These are phyloP conservation scores for Manis javanica DNA, from an alignment of 2,797 vertebrate genomes.

Conservation along the genomic window DNA sequence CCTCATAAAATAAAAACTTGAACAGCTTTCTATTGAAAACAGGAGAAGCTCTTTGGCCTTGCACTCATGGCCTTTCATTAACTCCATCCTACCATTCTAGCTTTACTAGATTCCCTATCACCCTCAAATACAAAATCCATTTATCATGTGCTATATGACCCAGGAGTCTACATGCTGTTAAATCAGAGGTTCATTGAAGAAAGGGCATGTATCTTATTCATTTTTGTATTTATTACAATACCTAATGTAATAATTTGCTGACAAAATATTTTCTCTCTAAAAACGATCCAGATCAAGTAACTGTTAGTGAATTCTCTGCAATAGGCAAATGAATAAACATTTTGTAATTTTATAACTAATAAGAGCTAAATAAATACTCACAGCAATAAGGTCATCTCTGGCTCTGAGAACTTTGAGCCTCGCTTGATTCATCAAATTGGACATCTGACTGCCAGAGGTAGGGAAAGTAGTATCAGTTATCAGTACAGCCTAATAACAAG, in stretches of 20 bases:
- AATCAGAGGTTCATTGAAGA: background rate
- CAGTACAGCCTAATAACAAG: slow-evolving; percentile 36
- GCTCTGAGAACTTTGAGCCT: slow-evolving; percentile 98
- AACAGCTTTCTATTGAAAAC: background rate
- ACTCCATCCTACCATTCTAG: too few relatives aligned
- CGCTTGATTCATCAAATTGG: slow-evolving; percentile 99
- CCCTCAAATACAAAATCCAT: too few relatives aligned
- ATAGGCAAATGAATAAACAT: background rate
- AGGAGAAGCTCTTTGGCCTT: background rate
- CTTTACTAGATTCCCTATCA: background rate
- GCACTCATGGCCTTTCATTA: background rate
- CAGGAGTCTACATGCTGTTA: background rate
- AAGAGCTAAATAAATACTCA: slow-evolving; percentile 86
- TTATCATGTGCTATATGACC: background rate
- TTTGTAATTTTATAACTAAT: background rate
- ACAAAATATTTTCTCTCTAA: background rate
- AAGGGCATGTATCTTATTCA: background rate
- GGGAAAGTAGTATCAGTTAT: slow-evolving; percentile 62
- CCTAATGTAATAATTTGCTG: background rate
- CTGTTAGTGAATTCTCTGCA: background rate
- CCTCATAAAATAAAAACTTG: background rate
- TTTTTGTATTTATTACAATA: background rate
- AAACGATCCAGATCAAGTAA: background rate
- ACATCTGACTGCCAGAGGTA: slow-evolving; percentile 94
- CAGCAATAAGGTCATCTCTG: slow-evolving; percentile 97